Evolutionary conservation across 2,113 vertebrate genomes (phyloP), one percentile per base, ranked within the genome.

Genomic region (Lepus timidus): DNA sequence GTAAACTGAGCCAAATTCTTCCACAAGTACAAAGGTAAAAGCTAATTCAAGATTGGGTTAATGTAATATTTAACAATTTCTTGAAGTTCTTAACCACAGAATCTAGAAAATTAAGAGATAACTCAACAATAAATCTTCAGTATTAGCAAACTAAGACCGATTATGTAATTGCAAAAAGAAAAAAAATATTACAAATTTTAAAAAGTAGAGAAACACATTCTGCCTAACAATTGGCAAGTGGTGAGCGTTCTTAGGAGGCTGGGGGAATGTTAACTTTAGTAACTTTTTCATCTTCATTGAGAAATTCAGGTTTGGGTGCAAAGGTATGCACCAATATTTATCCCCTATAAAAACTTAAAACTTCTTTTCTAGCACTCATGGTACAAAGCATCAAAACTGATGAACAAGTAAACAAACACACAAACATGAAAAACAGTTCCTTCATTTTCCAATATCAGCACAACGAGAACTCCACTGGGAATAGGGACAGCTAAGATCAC

Each of bases 161-260:
- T 75, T 31, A 94, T 33, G 31, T 51, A 80, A 81, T 70, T 94
- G 71, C 16, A 44, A 81, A 64, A 75, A 78, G 14, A 86, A 93
- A 84, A 78, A 67, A 16, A 92, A 52, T 22, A 3, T 51, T 94
- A 65, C 79, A 73, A 83, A 51, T 74, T 27, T 78, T 88, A 65
- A 78, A 82, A 74, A 78, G 9, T 22, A 31, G 29, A 39, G 74
- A 65, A 92, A 82, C 8, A 36, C 11, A 73, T 52, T 20, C 70
- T 75, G 9, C 7, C 20, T 61, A 52, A 14, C 25, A 31, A 51
- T 7, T 86, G 22, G 44, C 19, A 71, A 12, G 31, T 55, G 19
- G 23, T 33, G 29, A 73, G 4, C 62, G 2, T 88, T 33, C 33
- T 71, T 36, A 80, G 44, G 9, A 39, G 4, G 0, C 31, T 58